phyloP scores from a whole-genome alignment of 2,888 invertebrate species.

The Corbicula japonica region DNA sequence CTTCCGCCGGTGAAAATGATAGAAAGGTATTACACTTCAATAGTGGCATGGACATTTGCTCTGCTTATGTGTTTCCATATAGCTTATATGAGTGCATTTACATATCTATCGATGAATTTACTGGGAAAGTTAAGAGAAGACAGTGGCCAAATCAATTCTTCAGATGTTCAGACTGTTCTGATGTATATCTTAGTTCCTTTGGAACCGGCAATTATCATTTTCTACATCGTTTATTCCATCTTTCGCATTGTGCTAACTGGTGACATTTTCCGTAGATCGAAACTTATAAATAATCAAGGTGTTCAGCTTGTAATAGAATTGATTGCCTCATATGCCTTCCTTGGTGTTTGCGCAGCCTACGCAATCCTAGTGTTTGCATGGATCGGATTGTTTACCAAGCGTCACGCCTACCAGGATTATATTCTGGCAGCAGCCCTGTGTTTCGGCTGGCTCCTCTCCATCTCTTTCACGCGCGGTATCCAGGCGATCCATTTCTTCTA shows the following conservation, averaged over 20 bases:
- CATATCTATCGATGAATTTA: slow-evolving; percentile 35
- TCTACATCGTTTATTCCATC: slow-evolving; percentile 3
- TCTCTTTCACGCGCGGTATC: slow-evolving; percentile 81
- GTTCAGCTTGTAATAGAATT: background rate
- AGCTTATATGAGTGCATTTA: slow-evolving; percentile 75
- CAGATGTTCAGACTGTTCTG: too few relatives aligned
- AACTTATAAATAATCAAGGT: slow-evolving; percentile 45
- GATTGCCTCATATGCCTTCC: slow-evolving; percentile 11
- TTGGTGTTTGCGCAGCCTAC: slow-evolving; percentile 59
- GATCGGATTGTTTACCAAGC: slow-evolving; percentile 67
- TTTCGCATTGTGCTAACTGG: too few relatives aligned
- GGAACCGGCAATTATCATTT: slow-evolving; percentile 35
- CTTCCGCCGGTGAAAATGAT: slow-evolving; percentile 77
- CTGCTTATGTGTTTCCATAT: slow-evolving; percentile 79
- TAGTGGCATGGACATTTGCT: slow-evolving; percentile 78
- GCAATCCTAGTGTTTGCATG: too few relatives aligned
- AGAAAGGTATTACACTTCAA: slow-evolving; percentile 74
- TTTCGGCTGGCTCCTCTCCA: slow-evolving; percentile 81
- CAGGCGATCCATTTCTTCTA: slow-evolving; percentile 81
- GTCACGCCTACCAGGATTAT: slow-evolving; percentile 72
- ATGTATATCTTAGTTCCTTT: too few relatives aligned
- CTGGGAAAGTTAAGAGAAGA: too few relatives aligned
- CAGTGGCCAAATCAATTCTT: too few relatives aligned
- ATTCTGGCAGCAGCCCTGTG: slow-evolving; percentile 76
- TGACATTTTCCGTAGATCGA: slow-evolving; percentile 22